phyloP scores from a whole-genome alignment of 2,113 vertebrate genomes.

The Thalassoma bifasciatum region DNA sequence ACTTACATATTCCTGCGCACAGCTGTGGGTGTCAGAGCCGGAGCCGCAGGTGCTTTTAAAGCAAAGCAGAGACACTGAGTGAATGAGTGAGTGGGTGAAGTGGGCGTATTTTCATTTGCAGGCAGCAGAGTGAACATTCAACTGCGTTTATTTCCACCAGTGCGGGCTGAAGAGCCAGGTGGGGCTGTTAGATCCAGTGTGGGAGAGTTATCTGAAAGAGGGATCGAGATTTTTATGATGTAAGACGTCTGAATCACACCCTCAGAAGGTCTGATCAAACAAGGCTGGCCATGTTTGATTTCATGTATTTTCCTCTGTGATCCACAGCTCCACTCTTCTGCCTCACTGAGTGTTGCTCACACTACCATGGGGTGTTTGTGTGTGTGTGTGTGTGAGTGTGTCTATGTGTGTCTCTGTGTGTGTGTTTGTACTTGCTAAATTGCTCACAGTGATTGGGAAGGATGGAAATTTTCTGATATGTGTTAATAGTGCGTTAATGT shows the following conservation, averaged over 20 bases:
- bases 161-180: constrained; percentile 1
- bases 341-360: constrained; percentile 20
- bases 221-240: constrained; percentile 5
- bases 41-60: constrained; percentile 69
- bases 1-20: constrained; percentile 58
- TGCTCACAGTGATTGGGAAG: background rate
- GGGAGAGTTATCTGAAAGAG: background rate
- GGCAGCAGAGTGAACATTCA: constrained; percentile 20
- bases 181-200: constrained; percentile 1
- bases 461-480: constrained; percentile 44
- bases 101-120: constrained; percentile 40
- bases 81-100: constrained; percentile 54
- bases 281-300: constrained; percentile 35
- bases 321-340: constrained; percentile 28
- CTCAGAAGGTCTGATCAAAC: constrained; percentile 39
- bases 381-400: background rate
- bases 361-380: background rate
- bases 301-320: constrained; percentile 44
- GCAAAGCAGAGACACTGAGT: constrained; percentile 41
- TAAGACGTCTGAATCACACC: constrained; percentile 16
- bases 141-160: constrained; percentile 34
- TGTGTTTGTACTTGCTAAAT: background rate
- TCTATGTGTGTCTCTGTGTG: background rate
- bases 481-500: constrained; percentile 23
- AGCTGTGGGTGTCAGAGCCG: constrained; percentile 71